These are phyloP conservation scores for Sisor rabdophorus DNA, from an alignment of 2,113 vertebrate species.

Conservation along the genomic window DNA sequence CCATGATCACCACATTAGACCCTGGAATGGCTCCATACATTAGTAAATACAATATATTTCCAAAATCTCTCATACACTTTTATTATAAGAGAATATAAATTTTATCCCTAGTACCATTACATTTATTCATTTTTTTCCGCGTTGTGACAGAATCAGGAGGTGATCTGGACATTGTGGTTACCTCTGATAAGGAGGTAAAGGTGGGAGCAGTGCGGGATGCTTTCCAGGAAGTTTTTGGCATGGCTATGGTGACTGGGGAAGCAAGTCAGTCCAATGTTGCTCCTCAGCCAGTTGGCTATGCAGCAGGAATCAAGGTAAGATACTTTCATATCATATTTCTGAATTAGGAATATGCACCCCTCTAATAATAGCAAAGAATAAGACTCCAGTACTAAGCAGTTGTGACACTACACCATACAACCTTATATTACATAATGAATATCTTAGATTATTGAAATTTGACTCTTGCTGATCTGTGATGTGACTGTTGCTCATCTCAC, in stretches of 20 bases:
- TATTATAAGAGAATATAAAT: neutral
- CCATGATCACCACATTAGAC: conserved; percentile 96
- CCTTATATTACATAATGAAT: too few relatives aligned
- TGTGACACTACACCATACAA: too few relatives aligned
- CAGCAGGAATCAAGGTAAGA: conserved; percentile 91
- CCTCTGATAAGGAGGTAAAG: conserved; percentile 84
- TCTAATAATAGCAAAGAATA: too few relatives aligned
- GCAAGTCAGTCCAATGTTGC: conserved; percentile 89
- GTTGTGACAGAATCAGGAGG: conserved; percentile 82
- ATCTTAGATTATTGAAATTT: too few relatives aligned
- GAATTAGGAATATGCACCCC: neutral
- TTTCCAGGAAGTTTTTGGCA: conserved; percentile 95
- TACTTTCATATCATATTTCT: neutral
- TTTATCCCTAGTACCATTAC: neutral
- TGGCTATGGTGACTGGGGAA: conserved; percentile 89
- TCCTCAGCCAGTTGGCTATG: conserved; percentile 92
- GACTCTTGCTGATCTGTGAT: too few relatives aligned
- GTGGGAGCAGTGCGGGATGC: conserved; percentile 88
- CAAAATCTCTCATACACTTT: neutral
- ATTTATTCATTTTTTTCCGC: neutral
- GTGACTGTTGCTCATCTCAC: too few relatives aligned
- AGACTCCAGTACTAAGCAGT: too few relatives aligned
- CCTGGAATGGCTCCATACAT: conserved; percentile 98
- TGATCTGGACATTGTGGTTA: conserved; percentile 91
- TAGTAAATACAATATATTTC: conserved; percentile 70